Evolutionary conservation across 2,888 invertebrate species (phyloP).

Genomic region (Drosophila austrosaltans): DNA sequence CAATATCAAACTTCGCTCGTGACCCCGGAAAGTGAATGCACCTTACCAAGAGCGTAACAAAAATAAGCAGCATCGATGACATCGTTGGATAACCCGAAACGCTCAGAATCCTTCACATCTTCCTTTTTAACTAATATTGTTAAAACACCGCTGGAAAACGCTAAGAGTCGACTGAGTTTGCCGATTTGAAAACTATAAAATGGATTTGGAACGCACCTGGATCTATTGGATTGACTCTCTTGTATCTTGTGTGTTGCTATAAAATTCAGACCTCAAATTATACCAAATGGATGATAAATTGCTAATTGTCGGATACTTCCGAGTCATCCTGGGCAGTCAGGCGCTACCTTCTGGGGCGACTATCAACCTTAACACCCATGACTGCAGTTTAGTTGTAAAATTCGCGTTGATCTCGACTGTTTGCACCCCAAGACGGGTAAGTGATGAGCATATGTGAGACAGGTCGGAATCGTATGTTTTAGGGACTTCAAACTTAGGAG

Average conservation of each 20-base stretch:
- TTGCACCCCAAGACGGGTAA: conserved; percentile 54
- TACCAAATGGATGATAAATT: neutral
- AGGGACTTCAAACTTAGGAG: conserved; percentile 8
- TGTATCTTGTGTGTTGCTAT: conserved; percentile 9
- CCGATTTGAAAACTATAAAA: neutral
- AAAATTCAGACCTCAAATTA: neutral
- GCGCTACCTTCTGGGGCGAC: conserved; percentile 11
- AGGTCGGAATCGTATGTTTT: neutral
- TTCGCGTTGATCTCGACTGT: conserved; percentile 57
- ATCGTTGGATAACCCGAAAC: no score
- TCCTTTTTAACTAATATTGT: no score
- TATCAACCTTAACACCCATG: conserved; percentile 16
- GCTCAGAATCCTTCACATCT: no score
- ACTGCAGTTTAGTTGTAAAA: conserved; percentile 65
- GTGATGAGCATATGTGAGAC: conserved; percentile 43
- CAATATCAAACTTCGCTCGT: no score
- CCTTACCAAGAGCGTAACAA: no score
- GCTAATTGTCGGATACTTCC: neutral
- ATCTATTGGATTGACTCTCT: neutral
- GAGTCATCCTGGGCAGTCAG: neutral
- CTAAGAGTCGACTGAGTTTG: neutral
- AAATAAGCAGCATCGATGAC: no score
- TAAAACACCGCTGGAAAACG: neutral
- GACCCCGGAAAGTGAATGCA: no score
- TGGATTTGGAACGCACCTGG: neutral